Evolutionary conservation across 2,113 vertebrate genomes (phyloP), one percentile per base, ranked within the genome.

Genomic region (Hippocampus zosterae): DNA sequence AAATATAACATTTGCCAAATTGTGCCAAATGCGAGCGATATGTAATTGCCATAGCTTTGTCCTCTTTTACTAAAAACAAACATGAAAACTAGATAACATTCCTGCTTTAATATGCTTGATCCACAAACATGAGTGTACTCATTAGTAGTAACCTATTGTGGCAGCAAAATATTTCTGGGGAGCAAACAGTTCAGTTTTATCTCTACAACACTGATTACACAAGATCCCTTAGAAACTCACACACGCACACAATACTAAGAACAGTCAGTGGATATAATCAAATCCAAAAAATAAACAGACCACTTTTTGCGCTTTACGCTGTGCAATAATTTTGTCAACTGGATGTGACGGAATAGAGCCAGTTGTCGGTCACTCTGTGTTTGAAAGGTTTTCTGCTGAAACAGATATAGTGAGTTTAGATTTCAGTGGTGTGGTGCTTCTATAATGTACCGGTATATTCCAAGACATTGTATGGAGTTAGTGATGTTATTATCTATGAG

Each of bases 131-230:
- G 56, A 72, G 67, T 70, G 79, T 75, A 68, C 65, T 40, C 23
- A 67, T 84, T 46, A 82, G 61, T 60, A 68, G 71, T 76, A 33
- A 37, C 76, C 73, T 79, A 78, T 78, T 72, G 75, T 72, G 80
- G 83, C 81, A 86, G 77, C 74, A 78, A 82, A 88, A 83, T 77
- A 83, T 75, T 37, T 70, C 80, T 77, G 74, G 66, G 70, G 8
- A 13, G 56, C 70, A 42, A 62, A 69, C 73, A 74, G 81, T 89
- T 87, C 80, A 88, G 80, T 71, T 88, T 86, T 90, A 89, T 77
- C 80, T 88, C 85, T 87, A 90, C 83, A 78, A 87, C 85, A 91
- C 88, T 84, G 86, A 83, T 90, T 90, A 86, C 88, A 91, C 88
- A 84, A 89, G 73, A 80, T 87, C 88, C 91, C 90, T 87, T 87